A percentile compares a stretch with the other conserved stretches of the same genome.
Evolutionary conservation across 2,888 invertebrate species (phyloP).

Genomic region (Coenonympha arcania): DNA sequence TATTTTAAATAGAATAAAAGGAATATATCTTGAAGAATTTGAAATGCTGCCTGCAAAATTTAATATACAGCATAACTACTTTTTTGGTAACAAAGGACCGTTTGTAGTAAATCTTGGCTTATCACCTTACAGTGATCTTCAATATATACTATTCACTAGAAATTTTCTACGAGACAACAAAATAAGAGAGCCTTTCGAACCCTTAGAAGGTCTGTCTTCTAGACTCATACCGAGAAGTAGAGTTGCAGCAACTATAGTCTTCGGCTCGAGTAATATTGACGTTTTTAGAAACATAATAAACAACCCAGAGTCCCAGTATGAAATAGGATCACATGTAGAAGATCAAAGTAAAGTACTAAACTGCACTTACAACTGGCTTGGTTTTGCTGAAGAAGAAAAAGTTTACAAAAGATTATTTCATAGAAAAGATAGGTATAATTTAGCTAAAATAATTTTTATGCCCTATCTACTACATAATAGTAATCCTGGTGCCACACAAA

Average conservation of each 20-base stretch:
- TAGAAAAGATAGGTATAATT: constrained; percentile 92
- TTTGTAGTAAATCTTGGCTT: constrained; percentile 91
- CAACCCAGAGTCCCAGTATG: constrained; percentile 92
- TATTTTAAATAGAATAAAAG: constrained; percentile 82
- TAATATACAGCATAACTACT: constrained; percentile 88
- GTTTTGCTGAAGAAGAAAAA: constrained; percentile 80
- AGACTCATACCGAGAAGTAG: constrained; percentile 89
- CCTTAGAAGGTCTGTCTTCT: constrained; percentile 76
- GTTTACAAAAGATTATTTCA: constrained; percentile 85
- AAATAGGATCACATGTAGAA: constrained; percentile 94
- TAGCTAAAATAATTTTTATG: constrained; percentile 92
- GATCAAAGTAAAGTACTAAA: constrained; percentile 96
- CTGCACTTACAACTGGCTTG: constrained; percentile 95
- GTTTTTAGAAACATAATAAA: constrained; percentile 92
- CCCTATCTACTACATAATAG: constrained; percentile 93
- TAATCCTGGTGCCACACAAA: constrained; percentile 89
- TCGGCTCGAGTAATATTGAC: constrained; percentile 91
- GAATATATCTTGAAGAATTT: constrained; percentile 82
- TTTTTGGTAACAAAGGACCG: constrained; percentile 88
- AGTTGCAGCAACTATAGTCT: constrained; percentile 93
- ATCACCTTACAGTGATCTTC: constrained; percentile 88
- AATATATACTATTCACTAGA: constrained; percentile 87
- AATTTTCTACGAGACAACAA: constrained; percentile 91
- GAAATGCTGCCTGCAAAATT: constrained; percentile 82
- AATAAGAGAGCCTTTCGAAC: constrained; percentile 88